Conservation (phyloP, 2,113 vertebrate genomes). For the Clarias magur region DNA sequence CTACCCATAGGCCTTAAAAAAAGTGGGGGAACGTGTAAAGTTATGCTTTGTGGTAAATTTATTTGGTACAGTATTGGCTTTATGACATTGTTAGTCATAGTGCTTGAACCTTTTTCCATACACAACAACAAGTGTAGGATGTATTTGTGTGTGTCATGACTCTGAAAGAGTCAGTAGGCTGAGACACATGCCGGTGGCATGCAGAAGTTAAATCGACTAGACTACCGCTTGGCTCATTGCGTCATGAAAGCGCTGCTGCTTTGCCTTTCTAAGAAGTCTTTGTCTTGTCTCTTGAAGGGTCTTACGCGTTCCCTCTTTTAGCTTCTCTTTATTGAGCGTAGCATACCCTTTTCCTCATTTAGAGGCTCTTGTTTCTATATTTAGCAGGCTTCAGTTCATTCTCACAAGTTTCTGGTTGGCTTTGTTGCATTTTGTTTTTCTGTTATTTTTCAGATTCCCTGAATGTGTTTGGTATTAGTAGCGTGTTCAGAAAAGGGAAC, state of each 20-base stretch:
- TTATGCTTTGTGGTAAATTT: neutral
- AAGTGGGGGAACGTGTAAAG: neutral
- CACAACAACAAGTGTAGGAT: neutral
- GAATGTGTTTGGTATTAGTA: slow-evolving; percentile 4
- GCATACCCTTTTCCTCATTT: neutral
- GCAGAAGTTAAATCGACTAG: neutral
- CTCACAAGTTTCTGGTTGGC: neutral
- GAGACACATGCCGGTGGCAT: neutral
- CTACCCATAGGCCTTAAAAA: neutral
- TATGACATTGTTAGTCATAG: neutral
- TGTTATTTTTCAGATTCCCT: neutral
- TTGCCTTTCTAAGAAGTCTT: neutral
- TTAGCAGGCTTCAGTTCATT: neutral
- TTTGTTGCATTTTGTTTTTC: neutral
- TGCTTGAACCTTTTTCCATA: neutral
- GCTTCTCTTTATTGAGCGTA: neutral
- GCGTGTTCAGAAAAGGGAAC: neutral
- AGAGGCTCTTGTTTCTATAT: neutral
- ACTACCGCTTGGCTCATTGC: neutral
- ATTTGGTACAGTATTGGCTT: neutral
- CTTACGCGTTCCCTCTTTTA: neutral
- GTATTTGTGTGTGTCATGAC: neutral
- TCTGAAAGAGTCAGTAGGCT: neutral
- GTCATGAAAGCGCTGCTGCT: neutral
- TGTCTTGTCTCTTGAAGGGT: neutral